These are phyloP conservation scores for Hirtodrosophila trivittata DNA, from an alignment of 2,888 invertebrate species.

Conservation along the genomic window DNA sequence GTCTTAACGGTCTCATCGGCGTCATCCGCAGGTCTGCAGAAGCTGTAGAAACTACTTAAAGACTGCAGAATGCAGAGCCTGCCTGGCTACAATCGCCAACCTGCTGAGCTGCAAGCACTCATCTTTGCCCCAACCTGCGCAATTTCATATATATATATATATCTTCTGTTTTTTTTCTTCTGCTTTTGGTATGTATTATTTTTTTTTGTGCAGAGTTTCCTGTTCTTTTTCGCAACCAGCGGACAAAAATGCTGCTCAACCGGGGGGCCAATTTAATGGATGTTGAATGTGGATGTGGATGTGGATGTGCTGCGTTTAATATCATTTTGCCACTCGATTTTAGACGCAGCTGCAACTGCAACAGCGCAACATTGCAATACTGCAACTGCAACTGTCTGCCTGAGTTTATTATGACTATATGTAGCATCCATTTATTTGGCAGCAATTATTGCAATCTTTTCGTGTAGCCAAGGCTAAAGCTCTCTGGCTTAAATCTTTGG, in stretches of 20 bases:
- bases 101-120: constrained; percentile 59
- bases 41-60: constrained; percentile 5
- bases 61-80: constrained; percentile 39
- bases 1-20: constrained; percentile 34
- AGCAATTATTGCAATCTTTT: constrained; percentile 12
- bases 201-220: constrained; percentile 61
- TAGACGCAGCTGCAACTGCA: constrained; percentile 63
- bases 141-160: constrained; percentile 36
- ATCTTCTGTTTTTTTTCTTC: constrained; percentile 18
- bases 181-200: constrained; percentile 31
- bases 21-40: constrained; percentile 19
- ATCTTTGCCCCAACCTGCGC: constrained; percentile 62
- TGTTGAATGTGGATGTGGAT: constrained; percentile 54
- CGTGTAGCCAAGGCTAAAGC: background rate
- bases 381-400: constrained; percentile 15
- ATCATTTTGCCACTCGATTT: constrained; percentile 52
- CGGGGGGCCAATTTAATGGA: constrained; percentile 64
- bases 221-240: constrained; percentile 74
- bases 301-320: constrained; percentile 62
- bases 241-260: constrained; percentile 74
- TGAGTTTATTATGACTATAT: constrained; percentile 30
- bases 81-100: constrained; percentile 73
- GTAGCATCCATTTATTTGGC: constrained; percentile 34
- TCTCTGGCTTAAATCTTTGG: background rate
- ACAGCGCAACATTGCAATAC: constrained; percentile 14